phyloP scores from a whole-genome alignment of 1,140 invertebrate species.

The Agraylea sexmaculata region DNA sequence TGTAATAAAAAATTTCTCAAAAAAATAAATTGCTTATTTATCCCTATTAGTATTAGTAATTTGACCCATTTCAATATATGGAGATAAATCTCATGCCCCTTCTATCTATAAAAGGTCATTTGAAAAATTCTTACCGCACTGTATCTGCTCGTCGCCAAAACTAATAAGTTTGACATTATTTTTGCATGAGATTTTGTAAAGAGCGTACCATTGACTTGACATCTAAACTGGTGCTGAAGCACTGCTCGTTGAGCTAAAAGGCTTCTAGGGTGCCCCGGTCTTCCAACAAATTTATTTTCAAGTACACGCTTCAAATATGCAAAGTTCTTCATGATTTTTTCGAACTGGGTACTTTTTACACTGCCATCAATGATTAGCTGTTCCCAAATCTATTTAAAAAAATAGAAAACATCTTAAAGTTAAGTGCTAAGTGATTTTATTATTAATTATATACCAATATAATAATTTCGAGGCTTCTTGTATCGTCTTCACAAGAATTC shows the following conservation, averaged over 20 bases:
- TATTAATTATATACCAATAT: slow-evolving; percentile 34
- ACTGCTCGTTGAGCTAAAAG: slow-evolving; percentile 51
- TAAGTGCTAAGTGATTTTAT: neutral
- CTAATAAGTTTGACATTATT: slow-evolving; percentile 52
- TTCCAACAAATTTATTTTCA: slow-evolving; percentile 48
- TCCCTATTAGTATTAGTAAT: slow-evolving; percentile 2
- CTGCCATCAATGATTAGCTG: slow-evolving; percentile 9
- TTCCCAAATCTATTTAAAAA: slow-evolving; percentile 18
- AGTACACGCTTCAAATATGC: slow-evolving; percentile 23
- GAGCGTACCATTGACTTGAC: slow-evolving; percentile 28
- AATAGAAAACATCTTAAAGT: neutral
- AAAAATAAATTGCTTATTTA: slow-evolving; percentile 10
- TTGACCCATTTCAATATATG: neutral
- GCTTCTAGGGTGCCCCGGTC: slow-evolving; percentile 49
- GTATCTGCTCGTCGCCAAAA: slow-evolving; percentile 55
- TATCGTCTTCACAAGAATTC: slow-evolving; percentile 58
- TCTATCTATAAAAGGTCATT: neutral
- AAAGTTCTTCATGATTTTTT: slow-evolving; percentile 18
- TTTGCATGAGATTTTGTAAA: slow-evolving; percentile 46
- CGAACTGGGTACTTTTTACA: slow-evolving; percentile 11
- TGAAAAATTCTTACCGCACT: slow-evolving; percentile 32
- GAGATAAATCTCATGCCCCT: too few species aligned
- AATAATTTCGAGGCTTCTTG: slow-evolving; percentile 53
- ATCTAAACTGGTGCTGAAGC: slow-evolving; percentile 56
- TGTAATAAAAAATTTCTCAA: slow-evolving; percentile 8